Evolutionary conservation across 2,888 invertebrate species (phyloP).

Genomic region (Conops quadrifasciatus): DNA sequence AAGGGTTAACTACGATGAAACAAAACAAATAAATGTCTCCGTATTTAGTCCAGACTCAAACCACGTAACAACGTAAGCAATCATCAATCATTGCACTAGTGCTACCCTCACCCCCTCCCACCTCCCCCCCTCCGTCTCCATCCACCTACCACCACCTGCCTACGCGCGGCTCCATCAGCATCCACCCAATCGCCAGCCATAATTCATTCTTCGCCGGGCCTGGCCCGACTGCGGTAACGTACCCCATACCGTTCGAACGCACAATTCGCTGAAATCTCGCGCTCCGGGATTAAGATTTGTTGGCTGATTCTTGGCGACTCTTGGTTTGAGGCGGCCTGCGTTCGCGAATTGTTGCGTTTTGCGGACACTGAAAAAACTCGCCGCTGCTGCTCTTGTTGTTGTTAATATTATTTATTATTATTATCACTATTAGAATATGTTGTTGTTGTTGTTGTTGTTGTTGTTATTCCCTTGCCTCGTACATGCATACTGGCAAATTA

Average conservation of each 20-base stretch:
- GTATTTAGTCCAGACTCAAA: conserved; percentile 39
- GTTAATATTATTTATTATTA: neutral
- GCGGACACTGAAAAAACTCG: neutral
- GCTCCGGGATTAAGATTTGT: conserved; percentile 61
- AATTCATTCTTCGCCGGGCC: conserved; percentile 48
- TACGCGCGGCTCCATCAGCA: conserved; percentile 53
- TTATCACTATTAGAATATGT: neutral
- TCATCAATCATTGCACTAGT: conserved; percentile 52
- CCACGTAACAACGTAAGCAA: conserved; percentile 52
- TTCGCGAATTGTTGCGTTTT: neutral
- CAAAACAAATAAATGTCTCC: conserved; percentile 37
- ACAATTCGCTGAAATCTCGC: conserved; percentile 58
- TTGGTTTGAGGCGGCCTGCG: neutral
- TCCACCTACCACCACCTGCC: conserved; percentile 44
- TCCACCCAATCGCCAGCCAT: conserved; percentile 51
- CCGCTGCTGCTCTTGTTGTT: neutral
- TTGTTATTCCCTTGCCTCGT: neutral
- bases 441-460: conserved; percentile 11
- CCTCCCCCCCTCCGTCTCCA: conserved; percentile 33
- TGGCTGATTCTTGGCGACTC: neutral
- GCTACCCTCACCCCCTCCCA: neutral
- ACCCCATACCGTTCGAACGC: conserved; percentile 42
- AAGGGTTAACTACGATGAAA: no score
- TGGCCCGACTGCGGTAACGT: neutral
- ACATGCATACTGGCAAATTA: conserved; percentile 6